phyloP scores from a whole-genome alignment of 2,888 invertebrate genomes.

The Conomelus anceps region DNA sequence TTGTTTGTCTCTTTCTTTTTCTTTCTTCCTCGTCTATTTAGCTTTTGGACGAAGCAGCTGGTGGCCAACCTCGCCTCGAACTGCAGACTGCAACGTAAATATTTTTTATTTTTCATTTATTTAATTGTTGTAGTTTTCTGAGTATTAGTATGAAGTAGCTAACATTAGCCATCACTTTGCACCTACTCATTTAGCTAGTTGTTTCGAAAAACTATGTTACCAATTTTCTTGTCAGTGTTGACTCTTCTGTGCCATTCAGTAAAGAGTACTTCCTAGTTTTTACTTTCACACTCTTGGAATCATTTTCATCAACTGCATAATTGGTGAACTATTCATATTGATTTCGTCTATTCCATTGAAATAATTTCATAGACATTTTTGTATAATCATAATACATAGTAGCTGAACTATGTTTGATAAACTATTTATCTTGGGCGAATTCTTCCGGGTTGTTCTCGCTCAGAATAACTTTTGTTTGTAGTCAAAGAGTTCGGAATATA shows the following conservation, averaged over 20 bases:
- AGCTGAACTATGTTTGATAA: too few relatives aligned
- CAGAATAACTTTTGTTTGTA: too few relatives aligned
- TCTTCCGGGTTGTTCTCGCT: too few relatives aligned
- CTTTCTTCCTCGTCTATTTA: slow-evolving; percentile 55
- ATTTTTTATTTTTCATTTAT: slow-evolving; percentile 18
- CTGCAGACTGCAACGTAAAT: slow-evolving; percentile 23
- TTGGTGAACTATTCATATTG: too few relatives aligned
- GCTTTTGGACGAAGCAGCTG: slow-evolving; percentile 60
- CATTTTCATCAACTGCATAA: too few relatives aligned
- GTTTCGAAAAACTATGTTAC: background rate
- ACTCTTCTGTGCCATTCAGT: background rate
- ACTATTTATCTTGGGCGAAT: too few relatives aligned
- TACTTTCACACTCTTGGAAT: too few relatives aligned
- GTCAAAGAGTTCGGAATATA: too few relatives aligned
- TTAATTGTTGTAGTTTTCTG: background rate
- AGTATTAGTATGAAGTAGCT: background rate
- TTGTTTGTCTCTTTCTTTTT: slow-evolving; percentile 40
- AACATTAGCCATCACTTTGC: background rate
- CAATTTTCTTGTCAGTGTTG: background rate
- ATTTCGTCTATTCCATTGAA: too few relatives aligned
- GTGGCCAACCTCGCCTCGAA: slow-evolving; percentile 20
- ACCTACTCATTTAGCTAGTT: background rate
- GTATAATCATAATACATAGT: too few relatives aligned
- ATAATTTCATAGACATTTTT: too few relatives aligned
- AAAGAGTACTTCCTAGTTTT: too few relatives aligned